Evolutionary conservation across 2,797 vertebrate genomes (phyloP).

Genomic region (Gambusia yucatana): DNA sequence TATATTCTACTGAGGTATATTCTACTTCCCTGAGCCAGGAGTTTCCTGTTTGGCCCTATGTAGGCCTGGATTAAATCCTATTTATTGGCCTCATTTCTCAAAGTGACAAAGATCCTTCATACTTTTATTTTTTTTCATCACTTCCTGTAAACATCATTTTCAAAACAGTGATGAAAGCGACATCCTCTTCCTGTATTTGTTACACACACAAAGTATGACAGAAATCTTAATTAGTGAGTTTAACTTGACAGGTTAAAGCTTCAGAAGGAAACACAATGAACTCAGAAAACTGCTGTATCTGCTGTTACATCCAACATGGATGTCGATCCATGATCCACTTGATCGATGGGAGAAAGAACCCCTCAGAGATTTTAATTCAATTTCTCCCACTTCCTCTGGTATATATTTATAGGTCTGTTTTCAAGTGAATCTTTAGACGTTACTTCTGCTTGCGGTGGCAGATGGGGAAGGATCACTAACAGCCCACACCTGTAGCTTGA

Average conservation of each 20-base stretch:
- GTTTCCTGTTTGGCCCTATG: not conserved
- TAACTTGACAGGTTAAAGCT: not conserved
- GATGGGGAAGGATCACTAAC: not conserved
- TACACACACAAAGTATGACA: not conserved
- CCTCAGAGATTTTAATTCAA: not conserved
- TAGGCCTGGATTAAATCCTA: not conserved
- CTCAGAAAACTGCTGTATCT: not conserved
- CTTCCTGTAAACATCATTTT: not conserved
- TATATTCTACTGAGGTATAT: not conserved
- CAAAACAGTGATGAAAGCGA: not conserved
- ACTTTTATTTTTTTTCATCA: not conserved
- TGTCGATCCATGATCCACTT: too few relatives aligned
- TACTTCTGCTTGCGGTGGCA: not conserved
- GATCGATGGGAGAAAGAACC: not conserved
- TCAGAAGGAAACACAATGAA: not conserved
- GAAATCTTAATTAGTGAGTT: not conserved
- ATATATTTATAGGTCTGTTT: not conserved
- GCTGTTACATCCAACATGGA: not conserved
- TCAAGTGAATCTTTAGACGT: not conserved
- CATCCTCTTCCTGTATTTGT: not conserved
- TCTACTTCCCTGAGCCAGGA: not conserved
- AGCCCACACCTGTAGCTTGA: not conserved
- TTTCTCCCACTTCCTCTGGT: not conserved
- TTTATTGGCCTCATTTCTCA: not conserved
- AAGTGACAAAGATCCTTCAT: not conserved